A percentile compares a stretch with the other conserved stretches of the same genome.
phyloP scores from a whole-genome alignment of 2,888 invertebrate genomes.

The Luperina nickerlii region DNA sequence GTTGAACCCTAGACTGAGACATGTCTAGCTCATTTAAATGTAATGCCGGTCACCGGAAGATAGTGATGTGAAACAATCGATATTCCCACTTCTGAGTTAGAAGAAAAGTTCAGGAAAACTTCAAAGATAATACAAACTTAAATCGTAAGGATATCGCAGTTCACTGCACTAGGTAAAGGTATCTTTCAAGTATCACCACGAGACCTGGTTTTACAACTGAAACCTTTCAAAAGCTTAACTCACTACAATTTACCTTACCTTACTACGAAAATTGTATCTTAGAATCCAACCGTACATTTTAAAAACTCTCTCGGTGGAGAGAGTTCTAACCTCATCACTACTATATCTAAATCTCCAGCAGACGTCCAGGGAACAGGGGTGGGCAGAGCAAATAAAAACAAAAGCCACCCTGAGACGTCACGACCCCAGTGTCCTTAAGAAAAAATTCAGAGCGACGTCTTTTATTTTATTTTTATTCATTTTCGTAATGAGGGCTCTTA shows the following conservation, averaged over 20 bases:
- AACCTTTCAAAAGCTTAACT: not conserved
- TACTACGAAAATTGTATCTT: not conserved
- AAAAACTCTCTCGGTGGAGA: conserved; percentile 2
- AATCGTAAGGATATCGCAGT: not conserved
- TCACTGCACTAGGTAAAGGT: not conserved
- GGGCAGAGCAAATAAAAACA: conserved; percentile 61
- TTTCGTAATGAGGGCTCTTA: conserved; percentile 41
- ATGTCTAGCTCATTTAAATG: conserved; percentile 61
- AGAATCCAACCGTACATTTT: not conserved
- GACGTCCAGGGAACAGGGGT: conserved; percentile 36
- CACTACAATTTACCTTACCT: too few relatives aligned
- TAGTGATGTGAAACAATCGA: conserved; percentile 35
- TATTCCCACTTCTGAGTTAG: not conserved
- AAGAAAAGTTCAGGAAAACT: not conserved
- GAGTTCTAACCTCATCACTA: conserved; percentile 36
- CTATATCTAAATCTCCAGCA: conserved; percentile 28
- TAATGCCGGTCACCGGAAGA: conserved; percentile 26
- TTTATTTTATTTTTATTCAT: conserved; percentile 58
- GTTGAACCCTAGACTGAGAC: conserved; percentile 53
- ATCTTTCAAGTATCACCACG: not conserved
- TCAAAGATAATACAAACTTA: not conserved
- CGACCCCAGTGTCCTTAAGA: conserved; percentile 35
- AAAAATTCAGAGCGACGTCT: conserved; percentile 25
- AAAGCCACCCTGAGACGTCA: conserved; percentile 44
- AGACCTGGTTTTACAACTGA: too few relatives aligned